phyloP scores from a whole-genome alignment of 2,888 invertebrate genomes.

The Myopa testacea region DNA sequence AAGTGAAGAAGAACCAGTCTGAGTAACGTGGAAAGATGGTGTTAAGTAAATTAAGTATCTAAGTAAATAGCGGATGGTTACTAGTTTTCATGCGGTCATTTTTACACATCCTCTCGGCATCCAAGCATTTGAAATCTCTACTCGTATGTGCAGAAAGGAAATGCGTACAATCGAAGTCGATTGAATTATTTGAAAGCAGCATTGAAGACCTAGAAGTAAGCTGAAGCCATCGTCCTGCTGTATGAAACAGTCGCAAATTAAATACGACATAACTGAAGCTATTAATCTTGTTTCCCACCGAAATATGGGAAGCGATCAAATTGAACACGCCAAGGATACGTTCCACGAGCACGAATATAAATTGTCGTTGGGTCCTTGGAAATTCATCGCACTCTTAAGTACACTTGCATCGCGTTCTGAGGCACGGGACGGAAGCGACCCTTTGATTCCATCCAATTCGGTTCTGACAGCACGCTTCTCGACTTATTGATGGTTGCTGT shows the following conservation, averaged over 20 bases:
- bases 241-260: slow-evolving; percentile 14
- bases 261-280: neutral
- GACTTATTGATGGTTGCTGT: slow-evolving; percentile 47
- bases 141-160: too few relatives aligned
- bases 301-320: slow-evolving; percentile 6
- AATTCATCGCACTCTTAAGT: neutral
- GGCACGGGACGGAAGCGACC: neutral
- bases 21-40: too few relatives aligned
- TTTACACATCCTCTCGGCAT: too few relatives aligned
- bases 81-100: too few relatives aligned
- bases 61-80: too few relatives aligned
- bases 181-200: too few relatives aligned
- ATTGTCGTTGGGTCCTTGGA: neutral
- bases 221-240: neutral
- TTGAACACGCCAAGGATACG: neutral
- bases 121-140: too few relatives aligned
- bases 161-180: too few relatives aligned
- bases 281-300: slow-evolving; percentile 23
- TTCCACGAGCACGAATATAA: neutral
- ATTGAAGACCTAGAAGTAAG: too few relatives aligned
- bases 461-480: slow-evolving; percentile 27
- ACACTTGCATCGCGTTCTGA: neutral
- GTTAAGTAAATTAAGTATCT: too few relatives aligned
- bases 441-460: neutral
- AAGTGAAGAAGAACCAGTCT: too few relatives aligned